Evolutionary conservation across 1,140 invertebrate genomes (phyloP).

Genomic region (Drosophila pandora): DNA sequence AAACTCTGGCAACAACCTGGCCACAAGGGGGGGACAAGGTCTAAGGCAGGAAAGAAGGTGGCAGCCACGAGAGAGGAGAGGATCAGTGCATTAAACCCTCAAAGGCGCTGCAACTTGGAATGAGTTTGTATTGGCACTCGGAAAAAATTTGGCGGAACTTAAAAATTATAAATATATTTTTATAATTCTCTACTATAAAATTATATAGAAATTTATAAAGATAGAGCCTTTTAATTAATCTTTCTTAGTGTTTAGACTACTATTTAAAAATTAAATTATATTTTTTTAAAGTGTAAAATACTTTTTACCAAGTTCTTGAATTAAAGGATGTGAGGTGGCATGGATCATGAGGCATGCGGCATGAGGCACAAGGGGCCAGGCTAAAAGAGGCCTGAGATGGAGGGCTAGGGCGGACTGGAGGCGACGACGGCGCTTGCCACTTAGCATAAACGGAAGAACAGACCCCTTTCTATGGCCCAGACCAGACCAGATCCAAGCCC

Average conservation of each 20-base stretch:
- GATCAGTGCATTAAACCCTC: slow-evolving; percentile 45
- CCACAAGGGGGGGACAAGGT: neutral
- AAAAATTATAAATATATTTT: neutral
- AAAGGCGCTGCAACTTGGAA: slow-evolving; percentile 25
- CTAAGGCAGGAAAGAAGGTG: neutral
- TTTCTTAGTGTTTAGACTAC: too few species aligned
- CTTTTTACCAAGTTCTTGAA: neutral
- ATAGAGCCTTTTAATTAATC: too few species aligned
- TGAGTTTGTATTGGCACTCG: slow-evolving; percentile 19
- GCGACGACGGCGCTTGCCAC: slow-evolving; percentile 71
- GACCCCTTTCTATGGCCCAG: neutral
- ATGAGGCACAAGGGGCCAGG: neutral
- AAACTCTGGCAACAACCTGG: slow-evolving; percentile 45
- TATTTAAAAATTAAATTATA: too few species aligned
- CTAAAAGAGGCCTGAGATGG: neutral
- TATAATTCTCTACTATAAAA: too few species aligned
- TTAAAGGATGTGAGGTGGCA: slow-evolving; percentile 1
- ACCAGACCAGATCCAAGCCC: neutral
- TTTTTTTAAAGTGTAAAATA: neutral
- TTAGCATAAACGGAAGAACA: slow-evolving; percentile 72
- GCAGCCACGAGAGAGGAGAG: slow-evolving; percentile 2
- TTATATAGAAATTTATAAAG: neutral
- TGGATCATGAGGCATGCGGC: too few species aligned
- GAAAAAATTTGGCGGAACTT: neutral
- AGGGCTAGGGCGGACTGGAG: slow-evolving; percentile 7